Percentiles rank a stretch among this genome's conserved stretches.
Conservation (phyloP, 2,797 vertebrate species). For the Tokudaia muenninki region DNA sequence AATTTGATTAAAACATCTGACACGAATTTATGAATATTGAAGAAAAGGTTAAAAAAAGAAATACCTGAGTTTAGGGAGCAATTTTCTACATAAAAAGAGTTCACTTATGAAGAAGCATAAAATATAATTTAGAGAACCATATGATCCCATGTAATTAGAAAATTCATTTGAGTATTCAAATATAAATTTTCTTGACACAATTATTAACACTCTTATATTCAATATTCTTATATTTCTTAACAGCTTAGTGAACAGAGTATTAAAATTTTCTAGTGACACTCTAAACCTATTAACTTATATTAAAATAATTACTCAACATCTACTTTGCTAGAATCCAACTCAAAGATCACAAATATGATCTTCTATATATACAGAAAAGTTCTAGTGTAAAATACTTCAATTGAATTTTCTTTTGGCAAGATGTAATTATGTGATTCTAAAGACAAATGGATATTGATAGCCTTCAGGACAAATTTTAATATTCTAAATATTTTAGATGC, state of each 20-base stretch:
- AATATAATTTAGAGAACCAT: background rate
- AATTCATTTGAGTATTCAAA: background rate
- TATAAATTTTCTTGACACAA: background rate
- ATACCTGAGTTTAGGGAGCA: background rate
- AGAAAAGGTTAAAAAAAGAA: background rate
- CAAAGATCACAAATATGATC: background rate
- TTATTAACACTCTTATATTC: background rate
- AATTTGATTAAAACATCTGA: background rate
- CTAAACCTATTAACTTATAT: background rate
- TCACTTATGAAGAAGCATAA: background rate
- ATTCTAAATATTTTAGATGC: constrained; percentile 10
- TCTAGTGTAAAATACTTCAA: constrained; percentile 25
- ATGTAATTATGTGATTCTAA: background rate
- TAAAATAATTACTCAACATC: background rate
- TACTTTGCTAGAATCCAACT: background rate
- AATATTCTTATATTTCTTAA: background rate
- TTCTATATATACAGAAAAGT: background rate
- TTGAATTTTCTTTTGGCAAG: background rate
- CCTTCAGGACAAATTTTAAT: background rate
- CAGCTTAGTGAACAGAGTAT: background rate
- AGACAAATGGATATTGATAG: background rate
- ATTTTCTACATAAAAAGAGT: constrained; percentile 10
- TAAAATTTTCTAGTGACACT: background rate
- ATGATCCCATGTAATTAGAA: background rate
- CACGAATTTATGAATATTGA: background rate